Evolutionary conservation across 2,888 invertebrate genomes (phyloP).

Genomic region (Oscheius sp.): DNA sequence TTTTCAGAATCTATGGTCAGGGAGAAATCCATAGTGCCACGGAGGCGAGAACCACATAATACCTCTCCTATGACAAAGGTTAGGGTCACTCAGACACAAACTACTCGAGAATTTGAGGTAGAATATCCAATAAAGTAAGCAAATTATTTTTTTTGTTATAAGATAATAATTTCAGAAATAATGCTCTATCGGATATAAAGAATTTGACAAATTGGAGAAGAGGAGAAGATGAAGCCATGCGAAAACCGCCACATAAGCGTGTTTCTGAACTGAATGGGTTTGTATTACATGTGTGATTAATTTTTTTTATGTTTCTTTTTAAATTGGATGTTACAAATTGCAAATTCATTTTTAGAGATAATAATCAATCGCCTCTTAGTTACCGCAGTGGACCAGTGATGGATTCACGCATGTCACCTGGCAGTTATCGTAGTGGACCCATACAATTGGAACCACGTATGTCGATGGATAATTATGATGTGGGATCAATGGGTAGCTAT

Average conservation of each 20-base stretch:
- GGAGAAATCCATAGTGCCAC: no score
- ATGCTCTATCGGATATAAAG: neutral
- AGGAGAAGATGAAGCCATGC: neutral
- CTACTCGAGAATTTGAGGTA: neutral
- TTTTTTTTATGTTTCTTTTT: neutral
- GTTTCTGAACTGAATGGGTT: neutral
- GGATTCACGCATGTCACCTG: neutral
- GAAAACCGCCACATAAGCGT: neutral
- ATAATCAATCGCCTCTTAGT: neutral
- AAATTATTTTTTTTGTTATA: neutral
- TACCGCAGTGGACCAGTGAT: no score
- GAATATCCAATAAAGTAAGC: constrained; percentile 9
- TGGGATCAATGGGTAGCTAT: neutral
- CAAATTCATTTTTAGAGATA: no score
- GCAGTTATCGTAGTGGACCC: neutral
- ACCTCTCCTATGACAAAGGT: neutral
- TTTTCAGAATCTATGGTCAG: no score
- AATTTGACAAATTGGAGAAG: neutral
- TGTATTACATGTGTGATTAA: neutral
- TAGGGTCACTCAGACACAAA: constrained; percentile 8
- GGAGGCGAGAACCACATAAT: no score
- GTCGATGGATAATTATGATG: neutral
- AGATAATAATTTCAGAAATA: neutral
- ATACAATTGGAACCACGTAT: neutral
- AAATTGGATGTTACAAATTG: no score